phyloP scores from a whole-genome alignment of 2,113 vertebrate genomes.

The Irena cyanogastra region DNA sequence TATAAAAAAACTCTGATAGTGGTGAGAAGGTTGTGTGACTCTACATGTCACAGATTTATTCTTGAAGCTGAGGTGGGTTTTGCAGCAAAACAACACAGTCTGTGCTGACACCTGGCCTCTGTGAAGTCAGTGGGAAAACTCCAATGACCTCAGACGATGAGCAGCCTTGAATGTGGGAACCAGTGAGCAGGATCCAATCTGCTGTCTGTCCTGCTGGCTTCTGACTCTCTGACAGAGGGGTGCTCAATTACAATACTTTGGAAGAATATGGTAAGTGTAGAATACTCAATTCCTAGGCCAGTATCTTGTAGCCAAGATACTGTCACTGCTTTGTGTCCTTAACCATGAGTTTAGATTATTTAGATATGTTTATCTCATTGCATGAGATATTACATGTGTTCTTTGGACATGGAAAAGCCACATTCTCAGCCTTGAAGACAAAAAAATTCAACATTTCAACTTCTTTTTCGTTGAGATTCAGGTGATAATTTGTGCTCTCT shows the following conservation, averaged over 20 bases:
- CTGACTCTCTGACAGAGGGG: neutral
- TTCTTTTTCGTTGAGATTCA: neutral
- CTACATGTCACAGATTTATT: neutral
- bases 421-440: neutral
- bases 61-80: neutral
- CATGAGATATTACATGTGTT: neutral
- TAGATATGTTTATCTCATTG: neutral
- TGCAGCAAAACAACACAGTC: neutral
- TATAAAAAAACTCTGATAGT: neutral
- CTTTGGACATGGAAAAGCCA: neutral
- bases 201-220: neutral
- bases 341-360: neutral
- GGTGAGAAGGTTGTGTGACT: neutral
- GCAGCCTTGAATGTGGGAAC: neutral
- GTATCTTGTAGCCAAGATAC: neutral
- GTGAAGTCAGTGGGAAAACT: neutral
- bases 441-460: neutral
- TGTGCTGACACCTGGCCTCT: neutral
- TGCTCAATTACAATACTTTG: neutral
- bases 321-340: neutral
- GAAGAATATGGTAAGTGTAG: neutral
- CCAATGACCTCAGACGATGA: neutral
- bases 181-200: neutral
- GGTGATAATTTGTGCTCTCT: neutral
- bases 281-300: neutral